Conservation (phyloP, 2,888 invertebrate genomes). For the Antheraea yamamai region DNA sequence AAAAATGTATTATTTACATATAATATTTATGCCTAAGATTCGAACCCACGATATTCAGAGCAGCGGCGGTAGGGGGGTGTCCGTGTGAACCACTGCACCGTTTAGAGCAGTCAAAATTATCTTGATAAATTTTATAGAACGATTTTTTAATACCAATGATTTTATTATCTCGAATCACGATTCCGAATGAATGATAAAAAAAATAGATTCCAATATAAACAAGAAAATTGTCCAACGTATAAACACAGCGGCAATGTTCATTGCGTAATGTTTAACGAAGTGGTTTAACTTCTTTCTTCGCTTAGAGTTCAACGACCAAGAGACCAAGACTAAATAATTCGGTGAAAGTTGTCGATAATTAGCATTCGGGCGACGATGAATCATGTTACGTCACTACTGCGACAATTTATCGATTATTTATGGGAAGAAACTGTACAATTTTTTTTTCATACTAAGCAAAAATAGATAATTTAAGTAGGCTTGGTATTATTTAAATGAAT, state of each 20-base stretch:
- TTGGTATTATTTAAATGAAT: not conserved
- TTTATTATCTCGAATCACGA: not conserved
- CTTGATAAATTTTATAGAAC: no score
- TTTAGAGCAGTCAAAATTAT: no score
- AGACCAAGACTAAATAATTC: conserved; percentile 30
- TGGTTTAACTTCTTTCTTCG: conserved; percentile 12
- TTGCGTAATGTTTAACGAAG: not conserved
- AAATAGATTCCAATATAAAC: not conserved
- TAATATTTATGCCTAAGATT: no score
- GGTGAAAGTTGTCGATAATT: conserved; percentile 62
- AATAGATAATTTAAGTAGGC: no score
- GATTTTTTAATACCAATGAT: not conserved
- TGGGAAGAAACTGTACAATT: not conserved
- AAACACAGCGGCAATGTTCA: not conserved
- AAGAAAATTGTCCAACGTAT: not conserved
- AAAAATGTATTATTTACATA: no score
- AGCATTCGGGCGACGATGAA: conserved; percentile 51
- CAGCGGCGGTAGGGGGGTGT: no score
- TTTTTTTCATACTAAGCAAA: not conserved
- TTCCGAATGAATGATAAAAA: not conserved
- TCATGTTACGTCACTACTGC: conserved; percentile 47
- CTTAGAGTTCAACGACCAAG: conserved; percentile 18
- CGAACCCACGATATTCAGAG: no score
- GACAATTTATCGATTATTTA: not conserved
- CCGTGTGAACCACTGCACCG: no score